Base-by-base conservation (phyloP, 2,113 vertebrate species). In the Toxotes jaculatrix region DNA sequence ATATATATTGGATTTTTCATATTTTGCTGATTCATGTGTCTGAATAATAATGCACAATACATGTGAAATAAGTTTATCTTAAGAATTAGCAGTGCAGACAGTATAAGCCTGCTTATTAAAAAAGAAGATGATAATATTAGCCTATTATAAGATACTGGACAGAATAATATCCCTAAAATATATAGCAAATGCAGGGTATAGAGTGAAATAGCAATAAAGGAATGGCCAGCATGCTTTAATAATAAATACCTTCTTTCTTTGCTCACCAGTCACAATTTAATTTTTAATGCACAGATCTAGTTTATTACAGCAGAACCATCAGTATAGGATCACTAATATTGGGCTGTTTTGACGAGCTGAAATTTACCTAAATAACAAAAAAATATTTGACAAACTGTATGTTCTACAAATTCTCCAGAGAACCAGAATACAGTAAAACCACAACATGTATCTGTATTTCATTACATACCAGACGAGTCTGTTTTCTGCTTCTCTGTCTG, bases 211-310 rank as follows among this genome's bases (percentile, higher is more conserved):
- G 45, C 5, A 21, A 27, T 7, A 61, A 5, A 71, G 40, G 1
- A 66, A 42, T 7, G 42, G 0, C 11, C 55, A 60, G 13, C 49
- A 57, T 51, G 23, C 31, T 56, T 79, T 53, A 74, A 47, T 43
- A 69, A 61, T 21, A n/a, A 64, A 63, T 59, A 2, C 2, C 8
- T 59, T 65, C 53, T 34, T 36, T 47, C 16, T 57, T 49, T 42
- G 36, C 42, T 66, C 34, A 70, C n/a, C 36, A n/a, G 23, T 57
- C 43, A 32, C 38, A 76, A 27, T 51, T 73, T 21, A 36, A 66
- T 42, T 76, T 72, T 67, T 72, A 51, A 79, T 83, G 38, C 31
- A 76, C 8, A 21, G 76, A 79, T 55, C 69, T 73, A 57, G 31
- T 69, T 74, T 16, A 19, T 51, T 36, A 74, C 8, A 74, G 32